Base-by-base conservation (phyloP, 2,797 vertebrate species). In the Sebastes glaucus region DNA sequence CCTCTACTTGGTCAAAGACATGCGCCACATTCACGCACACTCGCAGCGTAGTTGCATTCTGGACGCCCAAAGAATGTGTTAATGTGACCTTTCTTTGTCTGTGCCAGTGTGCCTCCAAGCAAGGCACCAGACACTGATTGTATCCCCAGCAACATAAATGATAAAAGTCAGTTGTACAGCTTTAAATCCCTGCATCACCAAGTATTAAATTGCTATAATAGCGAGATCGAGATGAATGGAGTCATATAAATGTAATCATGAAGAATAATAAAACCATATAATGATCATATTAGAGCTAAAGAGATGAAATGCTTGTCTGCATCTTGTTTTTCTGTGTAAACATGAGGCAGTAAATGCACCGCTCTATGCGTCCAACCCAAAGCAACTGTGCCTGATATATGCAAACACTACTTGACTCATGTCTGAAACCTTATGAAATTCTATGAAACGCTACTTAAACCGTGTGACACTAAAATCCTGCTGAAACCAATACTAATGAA, bases 401-500 rank as follows among this genome's bases (percentile, higher is more conserved):
- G 20, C n/a, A 59, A 66, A 77, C 32, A 62, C 65, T 67, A 80
- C 73, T 75, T 71, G 35, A 68, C 77, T 83, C 80, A 49, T 53
- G 60, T 71, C 63, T 75, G 69, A 85, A 69, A 59, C 42, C 56
- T 38, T 74, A 85, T 71, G n/a, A 64, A 78, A 49, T 60, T 68
- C 57, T 68, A 63, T 72, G 72, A 64, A 78, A 78, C 2, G 4
- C 27, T 23, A 52, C 80, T 83, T 87, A 80, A 84, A 81, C 70
- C 77, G 49, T 71, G 82, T 83, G 81, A 80, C 72, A 72, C 72
- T 56, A 4, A 89, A 91, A 86, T 81, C 85, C 88, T n/a, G 22
- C 64, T 91, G 85, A 88, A 91, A 89, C 66, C 80, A 71, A 91
- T 85, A 82, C 82, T 87, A 92, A 90, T 90, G 89, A 83, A 82